Evolutionary conservation across 2,888 invertebrate species (phyloP).

Genomic region (Oxyteleia sp.): DNA sequence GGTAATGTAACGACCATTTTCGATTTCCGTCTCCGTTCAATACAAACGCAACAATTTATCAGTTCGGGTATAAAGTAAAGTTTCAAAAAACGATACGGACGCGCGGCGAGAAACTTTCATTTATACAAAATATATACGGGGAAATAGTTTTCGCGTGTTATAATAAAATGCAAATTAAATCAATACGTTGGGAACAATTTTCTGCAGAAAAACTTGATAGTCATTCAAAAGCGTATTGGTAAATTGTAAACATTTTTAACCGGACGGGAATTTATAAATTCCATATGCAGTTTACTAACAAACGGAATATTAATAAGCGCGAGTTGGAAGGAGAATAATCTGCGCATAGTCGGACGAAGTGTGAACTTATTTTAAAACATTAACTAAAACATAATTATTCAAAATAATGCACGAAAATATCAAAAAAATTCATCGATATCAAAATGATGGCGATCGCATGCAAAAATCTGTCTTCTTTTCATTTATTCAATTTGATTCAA

Average conservation of each 20-base stretch:
- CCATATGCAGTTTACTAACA: not conserved
- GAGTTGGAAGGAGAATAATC: no score
- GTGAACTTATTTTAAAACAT: no score
- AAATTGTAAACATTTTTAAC: not conserved
- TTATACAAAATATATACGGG: constrained; percentile 6
- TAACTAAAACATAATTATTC: no score
- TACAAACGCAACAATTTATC: constrained; percentile 25
- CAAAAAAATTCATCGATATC: no score
- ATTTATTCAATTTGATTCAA: no score
- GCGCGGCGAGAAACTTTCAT: constrained; percentile 15
- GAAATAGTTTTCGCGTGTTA: constrained; percentile 13
- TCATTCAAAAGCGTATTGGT: constrained; percentile 1
- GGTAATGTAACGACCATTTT: constrained; percentile 31
- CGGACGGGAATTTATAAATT: not conserved
- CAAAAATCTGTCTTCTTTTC: no score
- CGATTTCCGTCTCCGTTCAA: constrained; percentile 11
- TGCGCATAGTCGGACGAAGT: no score
- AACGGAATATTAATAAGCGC: no score
- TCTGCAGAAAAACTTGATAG: not conserved
- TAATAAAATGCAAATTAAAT: constrained; percentile 42
- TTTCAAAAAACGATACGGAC: constrained; percentile 14
- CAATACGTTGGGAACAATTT: constrained; percentile 18
- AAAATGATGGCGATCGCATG: no score
- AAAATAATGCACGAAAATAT: no score
- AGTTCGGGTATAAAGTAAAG: constrained; percentile 18